phyloP scores from a whole-genome alignment of 2,797 vertebrate species.

The Lindbergichthys nudifrons region DNA sequence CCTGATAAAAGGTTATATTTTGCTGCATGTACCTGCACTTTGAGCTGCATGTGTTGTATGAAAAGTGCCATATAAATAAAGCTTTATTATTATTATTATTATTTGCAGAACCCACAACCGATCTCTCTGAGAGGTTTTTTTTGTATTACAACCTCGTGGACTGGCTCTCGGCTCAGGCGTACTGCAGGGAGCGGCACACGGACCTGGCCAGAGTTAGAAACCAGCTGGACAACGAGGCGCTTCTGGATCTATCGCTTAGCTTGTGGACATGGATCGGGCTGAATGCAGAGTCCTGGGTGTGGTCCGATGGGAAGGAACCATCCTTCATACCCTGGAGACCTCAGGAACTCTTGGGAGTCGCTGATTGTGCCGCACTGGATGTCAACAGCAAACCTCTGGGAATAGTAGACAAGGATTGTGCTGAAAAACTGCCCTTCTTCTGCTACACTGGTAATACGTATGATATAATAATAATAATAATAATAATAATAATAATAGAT shows the following conservation, averaged over 20 bases:
- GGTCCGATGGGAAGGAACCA: constrained; percentile 24
- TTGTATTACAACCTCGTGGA: rapidly evolving
- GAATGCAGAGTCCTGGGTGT: constrained; percentile 14
- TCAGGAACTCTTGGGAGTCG: rapidly evolving
- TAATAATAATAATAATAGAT: too few relatives aligned
- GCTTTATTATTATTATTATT: too few relatives aligned
- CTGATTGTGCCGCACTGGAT: background rate
- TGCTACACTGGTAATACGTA: constrained; percentile 25
- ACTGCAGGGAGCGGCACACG: constrained; percentile 6
- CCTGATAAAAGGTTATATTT: too few relatives aligned
- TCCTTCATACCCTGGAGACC: constrained; percentile 10
- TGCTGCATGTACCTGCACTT: too few relatives aligned
- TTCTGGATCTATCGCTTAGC: too few relatives aligned
- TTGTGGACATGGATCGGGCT: constrained; percentile 22
- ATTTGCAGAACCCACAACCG: background rate
- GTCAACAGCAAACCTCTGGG: background rate
- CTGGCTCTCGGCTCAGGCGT: background rate
- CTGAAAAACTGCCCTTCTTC: background rate
- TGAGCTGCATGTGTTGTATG: too few relatives aligned
- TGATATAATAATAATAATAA: too few relatives aligned
- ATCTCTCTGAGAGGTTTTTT: constrained; percentile 1
- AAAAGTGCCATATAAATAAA: too few relatives aligned
- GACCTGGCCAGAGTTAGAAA: constrained; percentile 29
- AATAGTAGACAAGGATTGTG: rapidly evolving
- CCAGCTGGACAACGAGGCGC: constrained; percentile 1